phyloP scores from a whole-genome alignment of 2,888 invertebrate species.

The Andrena minutula region DNA sequence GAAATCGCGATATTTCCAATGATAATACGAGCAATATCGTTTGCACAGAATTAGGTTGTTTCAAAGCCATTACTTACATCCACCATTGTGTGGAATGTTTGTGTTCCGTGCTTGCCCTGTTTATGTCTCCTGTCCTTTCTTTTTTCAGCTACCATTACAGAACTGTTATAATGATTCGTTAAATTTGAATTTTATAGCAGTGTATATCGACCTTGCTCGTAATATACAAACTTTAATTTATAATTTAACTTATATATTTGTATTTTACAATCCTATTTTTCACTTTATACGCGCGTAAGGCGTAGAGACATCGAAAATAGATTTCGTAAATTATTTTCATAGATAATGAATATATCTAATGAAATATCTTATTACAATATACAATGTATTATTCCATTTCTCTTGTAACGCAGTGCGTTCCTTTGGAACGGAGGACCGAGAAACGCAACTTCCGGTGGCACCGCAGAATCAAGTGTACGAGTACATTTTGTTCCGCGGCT shows the following conservation, averaged over 20 bases:
- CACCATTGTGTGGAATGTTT: slow-evolving; percentile 64
- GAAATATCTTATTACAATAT: slow-evolving; percentile 19
- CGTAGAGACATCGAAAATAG: neutral
- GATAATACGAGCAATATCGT: slow-evolving; percentile 16
- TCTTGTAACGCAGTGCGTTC: slow-evolving; percentile 91
- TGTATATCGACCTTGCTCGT: slow-evolving; percentile 1
- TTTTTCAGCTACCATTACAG: slow-evolving; percentile 40
- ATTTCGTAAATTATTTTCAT: neutral
- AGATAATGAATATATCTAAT: slow-evolving; percentile 8
- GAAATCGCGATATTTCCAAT: slow-evolving; percentile 7
- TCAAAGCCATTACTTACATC: slow-evolving; percentile 35
- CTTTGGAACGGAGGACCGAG: slow-evolving; percentile 99
- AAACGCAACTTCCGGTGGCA: slow-evolving; percentile 97
- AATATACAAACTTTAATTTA: slow-evolving; percentile 6
- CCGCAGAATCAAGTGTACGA: slow-evolving; percentile 99
- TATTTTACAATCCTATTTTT: neutral
- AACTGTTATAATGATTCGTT: slow-evolving; percentile 53
- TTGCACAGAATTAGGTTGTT: slow-evolving; percentile 27
- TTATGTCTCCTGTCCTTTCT: slow-evolving; percentile 62
- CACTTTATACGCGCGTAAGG: neutral
- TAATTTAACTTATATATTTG: slow-evolving; percentile 20
- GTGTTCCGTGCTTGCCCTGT: slow-evolving; percentile 60
- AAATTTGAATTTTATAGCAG: slow-evolving; percentile 46
- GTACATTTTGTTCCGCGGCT: slow-evolving; percentile 98
- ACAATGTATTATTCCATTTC: slow-evolving; percentile 10